These are phyloP conservation scores for Pteropus alecto DNA, from an alignment of 2,113 vertebrate species.

Conservation along the genomic window DNA sequence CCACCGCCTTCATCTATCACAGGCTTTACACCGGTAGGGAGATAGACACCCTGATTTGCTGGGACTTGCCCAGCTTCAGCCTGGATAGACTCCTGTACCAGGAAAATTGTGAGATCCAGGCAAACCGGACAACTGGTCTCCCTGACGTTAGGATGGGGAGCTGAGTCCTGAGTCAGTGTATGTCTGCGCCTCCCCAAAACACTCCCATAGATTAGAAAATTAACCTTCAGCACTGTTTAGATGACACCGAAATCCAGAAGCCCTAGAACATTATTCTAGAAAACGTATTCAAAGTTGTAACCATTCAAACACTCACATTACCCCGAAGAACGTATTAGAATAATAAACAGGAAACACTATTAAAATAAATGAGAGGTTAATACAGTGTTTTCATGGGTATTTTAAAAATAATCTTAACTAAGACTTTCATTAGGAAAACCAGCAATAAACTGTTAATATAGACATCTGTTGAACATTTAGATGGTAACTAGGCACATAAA, in stretches of 20 bases:
- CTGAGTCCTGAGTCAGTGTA: too few species aligned
- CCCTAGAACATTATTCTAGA: neutral
- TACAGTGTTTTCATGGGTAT: constrained; percentile 68
- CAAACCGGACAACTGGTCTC: accelerated
- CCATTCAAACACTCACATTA: neutral
- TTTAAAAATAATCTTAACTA: constrained; percentile 78
- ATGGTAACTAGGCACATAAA: constrained; percentile 84
- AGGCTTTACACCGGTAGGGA: neutral
- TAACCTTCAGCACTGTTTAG: too few species aligned
- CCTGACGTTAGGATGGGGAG: accelerated
- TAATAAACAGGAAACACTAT: constrained; percentile 48
- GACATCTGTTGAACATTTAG: constrained; percentile 84
- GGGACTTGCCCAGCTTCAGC: neutral
- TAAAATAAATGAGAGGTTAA: constrained; percentile 76
- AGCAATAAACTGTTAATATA: constrained; percentile 79
- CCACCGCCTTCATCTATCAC: neutral
- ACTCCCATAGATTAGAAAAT: neutral
- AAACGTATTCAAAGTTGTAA: neutral
- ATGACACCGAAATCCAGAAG: neutral
- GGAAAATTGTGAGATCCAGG: neutral
- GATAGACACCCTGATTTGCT: neutral
- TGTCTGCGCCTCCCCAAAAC: neutral
- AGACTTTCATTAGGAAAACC: constrained; percentile 78
- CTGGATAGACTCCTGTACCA: neutral
- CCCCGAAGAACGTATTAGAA: neutral